Evolutionary conservation across 1,140 invertebrate species (phyloP), one percentile per base, ranked within the genome.

Genomic region (Procambarus virginalis): DNA sequence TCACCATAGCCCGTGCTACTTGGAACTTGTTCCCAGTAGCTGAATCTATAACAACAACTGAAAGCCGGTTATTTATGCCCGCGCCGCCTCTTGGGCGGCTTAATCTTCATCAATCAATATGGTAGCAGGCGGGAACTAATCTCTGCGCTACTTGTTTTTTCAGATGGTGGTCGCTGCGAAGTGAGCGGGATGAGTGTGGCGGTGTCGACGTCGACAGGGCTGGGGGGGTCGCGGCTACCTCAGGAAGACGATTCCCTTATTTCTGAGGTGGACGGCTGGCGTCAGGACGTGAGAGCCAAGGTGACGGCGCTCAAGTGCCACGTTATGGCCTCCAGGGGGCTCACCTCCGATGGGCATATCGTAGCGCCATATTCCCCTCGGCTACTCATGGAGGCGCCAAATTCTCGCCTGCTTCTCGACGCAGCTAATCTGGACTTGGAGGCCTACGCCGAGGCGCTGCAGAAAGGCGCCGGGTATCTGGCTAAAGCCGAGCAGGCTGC

Each of bases 201-300:
- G 45, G 87, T 89, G 49, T 89, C 87, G 0, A 34, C 87, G 68
- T 73, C 68, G 5, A 20, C 68, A n/a, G 68, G 68, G 68, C 22
- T 73, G 22, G 22, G 58, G 55, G 51, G 48, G 20, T 34, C 60
- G 46, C 12, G 83, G 70, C 46, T 17, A 10, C 17, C 68, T 68
- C 45, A 84, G 70, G 83, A 84, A 20, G 83, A 84, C 68, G 48
- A 76, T 46, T 48, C 49, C 46, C 3, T 20, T 5, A 96, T 88
- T 95, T 8, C 68, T 12, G 77, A 84, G 20, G n/a, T 88, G 64
- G 85, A 90, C 17, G 85, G 85, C 48, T 92, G 91, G 91, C 85
- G 88, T 48, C 75, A 88, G 20, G 84, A 84, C 20, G 80, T 92
- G 55, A 81, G 91, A 83, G 91, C 91, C 51, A 82, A 90, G 73